Conservation (phyloP, 1,140 invertebrate genomes). For the Musca domestica region DNA sequence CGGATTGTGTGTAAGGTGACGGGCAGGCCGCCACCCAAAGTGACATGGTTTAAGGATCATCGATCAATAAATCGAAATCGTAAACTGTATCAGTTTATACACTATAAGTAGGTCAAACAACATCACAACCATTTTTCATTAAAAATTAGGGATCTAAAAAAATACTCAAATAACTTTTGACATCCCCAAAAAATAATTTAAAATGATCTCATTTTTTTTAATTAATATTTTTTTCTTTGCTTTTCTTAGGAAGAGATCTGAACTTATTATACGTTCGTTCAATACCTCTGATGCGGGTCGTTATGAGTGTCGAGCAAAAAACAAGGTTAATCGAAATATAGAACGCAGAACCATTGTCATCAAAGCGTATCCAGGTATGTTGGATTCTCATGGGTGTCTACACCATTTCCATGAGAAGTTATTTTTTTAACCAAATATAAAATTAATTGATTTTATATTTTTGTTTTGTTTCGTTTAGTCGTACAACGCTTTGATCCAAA, state of each 20-base stretch:
- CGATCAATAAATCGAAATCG: constrained; percentile 56
- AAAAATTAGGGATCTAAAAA: not conserved
- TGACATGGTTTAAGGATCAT: constrained; percentile 73
- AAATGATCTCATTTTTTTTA: not conserved
- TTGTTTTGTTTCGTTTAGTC: not conserved
- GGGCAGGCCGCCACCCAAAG: constrained; percentile 67
- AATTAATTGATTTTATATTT: not conserved
- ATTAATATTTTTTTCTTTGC: constrained; percentile 15
- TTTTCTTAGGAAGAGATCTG: constrained; percentile 69
- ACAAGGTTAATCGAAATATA: constrained; percentile 46
- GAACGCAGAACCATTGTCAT: constrained; percentile 46
- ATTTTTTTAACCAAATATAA: not conserved
- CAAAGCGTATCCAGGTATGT: constrained; percentile 44
- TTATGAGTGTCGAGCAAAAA: constrained; percentile 71
- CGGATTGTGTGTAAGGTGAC: constrained; percentile 67
- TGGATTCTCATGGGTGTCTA: not conserved
- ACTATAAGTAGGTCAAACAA: constrained; percentile 45
- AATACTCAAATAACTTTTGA: not conserved
- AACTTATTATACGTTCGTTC: constrained; percentile 71
- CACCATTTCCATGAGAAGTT: not conserved
- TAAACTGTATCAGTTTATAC: constrained; percentile 50
- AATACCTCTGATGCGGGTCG: constrained; percentile 67
- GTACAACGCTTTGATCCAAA: constrained; percentile 20
- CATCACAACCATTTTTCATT: constrained; percentile 17
- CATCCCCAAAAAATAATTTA: too few species aligned